Conservation (phyloP, 2,113 vertebrate species). For the Pontoporia blainvillei region DNA sequence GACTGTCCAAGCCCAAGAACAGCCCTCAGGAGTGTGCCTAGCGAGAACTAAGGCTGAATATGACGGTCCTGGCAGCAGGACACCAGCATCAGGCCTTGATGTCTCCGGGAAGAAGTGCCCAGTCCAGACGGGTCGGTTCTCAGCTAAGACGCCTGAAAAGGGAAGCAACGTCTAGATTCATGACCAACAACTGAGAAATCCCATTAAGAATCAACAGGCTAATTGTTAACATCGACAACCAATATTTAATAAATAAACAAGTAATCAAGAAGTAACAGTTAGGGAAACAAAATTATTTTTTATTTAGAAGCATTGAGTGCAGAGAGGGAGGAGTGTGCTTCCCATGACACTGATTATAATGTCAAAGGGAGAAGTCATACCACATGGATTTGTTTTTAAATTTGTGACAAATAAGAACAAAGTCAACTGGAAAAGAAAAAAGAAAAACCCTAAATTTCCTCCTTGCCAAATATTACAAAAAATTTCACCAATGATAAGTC, state of each 20-base stretch:
- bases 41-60: accelerated
- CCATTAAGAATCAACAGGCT: background rate
- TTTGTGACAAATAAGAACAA: background rate
- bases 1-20: background rate
- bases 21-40: background rate
- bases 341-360: background rate
- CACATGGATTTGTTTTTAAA: background rate
- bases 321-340: background rate
- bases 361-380: background rate
- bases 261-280: background rate
- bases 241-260: background rate
- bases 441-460: background rate
- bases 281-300: background rate
- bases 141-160: background rate
- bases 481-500: background rate
- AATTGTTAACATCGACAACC: background rate
- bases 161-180: background rate
- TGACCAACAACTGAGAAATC: background rate
- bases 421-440: background rate
- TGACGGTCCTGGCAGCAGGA: accelerated
- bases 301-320: background rate
- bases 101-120: background rate
- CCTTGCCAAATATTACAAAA: background rate
- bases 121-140: background rate
- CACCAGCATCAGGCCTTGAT: background rate